Conservation (phyloP, 2,888 invertebrate genomes). For the Neoitamus cyanurus region DNA sequence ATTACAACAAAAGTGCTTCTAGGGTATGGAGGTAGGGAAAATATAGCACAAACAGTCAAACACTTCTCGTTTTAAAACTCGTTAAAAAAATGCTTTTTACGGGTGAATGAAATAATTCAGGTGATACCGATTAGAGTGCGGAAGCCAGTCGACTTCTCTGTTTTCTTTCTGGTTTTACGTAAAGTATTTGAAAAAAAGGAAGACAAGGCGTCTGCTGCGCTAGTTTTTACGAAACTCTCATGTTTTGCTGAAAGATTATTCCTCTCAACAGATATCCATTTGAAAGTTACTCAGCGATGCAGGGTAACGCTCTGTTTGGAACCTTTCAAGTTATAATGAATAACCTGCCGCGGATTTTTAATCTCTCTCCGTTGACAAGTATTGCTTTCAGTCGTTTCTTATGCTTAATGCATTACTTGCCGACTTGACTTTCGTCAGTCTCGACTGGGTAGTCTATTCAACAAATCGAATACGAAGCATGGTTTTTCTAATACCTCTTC, state of each 20-base stretch:
- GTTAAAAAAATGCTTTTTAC: neutral
- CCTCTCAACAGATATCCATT: neutral
- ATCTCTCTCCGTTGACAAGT: neutral
- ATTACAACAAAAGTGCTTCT: neutral
- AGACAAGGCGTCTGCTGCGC: neutral
- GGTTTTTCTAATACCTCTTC: too few species aligned
- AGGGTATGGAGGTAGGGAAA: neutral
- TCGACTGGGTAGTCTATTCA: too few species aligned
- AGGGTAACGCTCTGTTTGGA: neutral
- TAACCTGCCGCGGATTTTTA: neutral
- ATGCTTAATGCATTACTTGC: neutral
- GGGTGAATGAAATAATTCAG: neutral
- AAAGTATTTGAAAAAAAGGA: neutral
- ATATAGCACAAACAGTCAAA: neutral
- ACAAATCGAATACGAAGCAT: too few species aligned
- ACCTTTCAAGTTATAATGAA: neutral
- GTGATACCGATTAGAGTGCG: neutral
- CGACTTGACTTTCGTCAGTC: too few species aligned
- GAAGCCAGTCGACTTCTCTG: neutral
- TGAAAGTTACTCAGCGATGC: neutral
- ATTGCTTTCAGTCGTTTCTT: neutral
- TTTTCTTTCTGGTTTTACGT: neutral
- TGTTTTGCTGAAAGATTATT: neutral
- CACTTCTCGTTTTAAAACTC: neutral
- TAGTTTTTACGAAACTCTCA: neutral